A percentile compares a stretch with the other conserved stretches of the same genome.
Evolutionary conservation across 1,140 invertebrate species (phyloP).

Genomic region (Calliphora vicina): DNA sequence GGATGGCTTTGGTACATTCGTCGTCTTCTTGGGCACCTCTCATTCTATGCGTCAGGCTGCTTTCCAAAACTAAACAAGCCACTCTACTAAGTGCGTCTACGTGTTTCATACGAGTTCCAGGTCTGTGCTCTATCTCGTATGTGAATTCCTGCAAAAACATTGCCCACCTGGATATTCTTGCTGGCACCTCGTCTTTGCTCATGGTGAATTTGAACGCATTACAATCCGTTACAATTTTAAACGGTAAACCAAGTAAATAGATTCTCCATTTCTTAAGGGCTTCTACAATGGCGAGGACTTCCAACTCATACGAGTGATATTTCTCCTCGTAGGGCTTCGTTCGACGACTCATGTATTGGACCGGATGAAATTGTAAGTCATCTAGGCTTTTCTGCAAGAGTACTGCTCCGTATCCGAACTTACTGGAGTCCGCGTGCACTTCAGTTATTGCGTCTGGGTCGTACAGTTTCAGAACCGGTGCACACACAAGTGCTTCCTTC

Average conservation of each 20-base stretch:
- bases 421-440: conserved; percentile 46
- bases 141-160: conserved; percentile 41
- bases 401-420: conserved; percentile 41
- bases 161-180: no score
- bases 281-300: conserved; percentile 43
- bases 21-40: background rate
- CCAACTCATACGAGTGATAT: conserved; percentile 50
- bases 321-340: conserved; percentile 43
- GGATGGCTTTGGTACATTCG: background rate
- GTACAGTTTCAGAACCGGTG: conserved; percentile 36
- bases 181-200: conserved; percentile 37
- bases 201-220: conserved; percentile 40
- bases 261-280: conserved; percentile 40
- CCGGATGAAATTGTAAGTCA: conserved; percentile 46
- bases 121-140: conserved; percentile 41
- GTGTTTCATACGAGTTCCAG: conserved; percentile 37
- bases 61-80: conserved; percentile 26
- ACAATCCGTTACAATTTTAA: conserved; percentile 43
- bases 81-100: conserved; percentile 25
- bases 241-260: conserved; percentile 37
- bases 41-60: background rate
- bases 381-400: conserved; percentile 51
- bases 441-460: background rate
- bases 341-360: conserved; percentile 42
- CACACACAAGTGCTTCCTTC: conserved; percentile 27